Percentiles rank a stretch among this genome's conserved stretches.
phyloP scores from a whole-genome alignment of 1,140 invertebrate species.

The Danaus melanippus region DNA sequence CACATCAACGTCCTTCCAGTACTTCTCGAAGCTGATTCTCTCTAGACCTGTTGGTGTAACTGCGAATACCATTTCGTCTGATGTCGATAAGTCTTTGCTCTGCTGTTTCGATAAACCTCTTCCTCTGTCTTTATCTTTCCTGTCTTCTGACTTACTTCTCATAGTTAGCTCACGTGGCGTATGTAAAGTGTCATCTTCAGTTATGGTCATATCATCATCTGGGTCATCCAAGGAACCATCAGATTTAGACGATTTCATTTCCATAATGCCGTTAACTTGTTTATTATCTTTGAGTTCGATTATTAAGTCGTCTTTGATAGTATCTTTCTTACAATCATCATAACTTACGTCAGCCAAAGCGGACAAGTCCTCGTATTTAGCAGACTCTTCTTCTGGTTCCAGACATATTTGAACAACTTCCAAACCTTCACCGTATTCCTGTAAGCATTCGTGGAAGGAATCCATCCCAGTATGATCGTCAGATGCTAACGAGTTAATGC shows the following conservation, averaged over 20 bases:
- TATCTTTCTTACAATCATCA: slow-evolving; percentile 54
- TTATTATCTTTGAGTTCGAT: slow-evolving; percentile 30
- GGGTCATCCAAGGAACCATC: slow-evolving; percentile 63
- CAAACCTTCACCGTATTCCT: slow-evolving; percentile 75
- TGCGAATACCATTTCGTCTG: slow-evolving; percentile 71
- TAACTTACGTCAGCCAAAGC: slow-evolving; percentile 63
- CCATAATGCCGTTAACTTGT: slow-evolving; percentile 44
- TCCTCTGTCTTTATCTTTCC: slow-evolving; percentile 38
- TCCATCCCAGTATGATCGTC: slow-evolving; percentile 75
- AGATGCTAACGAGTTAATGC: slow-evolving; percentile 68
- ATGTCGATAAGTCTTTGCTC: slow-evolving; percentile 68
- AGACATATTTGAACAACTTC: slow-evolving; percentile 75
- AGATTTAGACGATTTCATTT: slow-evolving; percentile 56
- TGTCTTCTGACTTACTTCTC: slow-evolving; percentile 51
- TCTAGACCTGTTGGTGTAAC: slow-evolving; percentile 68
- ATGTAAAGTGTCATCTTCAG: slow-evolving; percentile 58
- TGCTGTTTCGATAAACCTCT: slow-evolving; percentile 56
- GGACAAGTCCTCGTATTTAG: slow-evolving; percentile 67
- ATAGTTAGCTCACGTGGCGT: slow-evolving; percentile 54
- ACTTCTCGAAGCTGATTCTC: slow-evolving; percentile 66
- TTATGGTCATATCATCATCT: slow-evolving; percentile 70
- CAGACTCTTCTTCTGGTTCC: slow-evolving; percentile 68
- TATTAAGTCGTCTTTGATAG: slow-evolving; percentile 20
- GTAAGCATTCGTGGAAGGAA: slow-evolving; percentile 75
- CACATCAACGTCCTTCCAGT: slow-evolving; percentile 57